Evolutionary conservation across 2,888 invertebrate genomes (phyloP), one percentile per base, ranked within the genome.

Genomic region (Zeuzera pyrina): DNA sequence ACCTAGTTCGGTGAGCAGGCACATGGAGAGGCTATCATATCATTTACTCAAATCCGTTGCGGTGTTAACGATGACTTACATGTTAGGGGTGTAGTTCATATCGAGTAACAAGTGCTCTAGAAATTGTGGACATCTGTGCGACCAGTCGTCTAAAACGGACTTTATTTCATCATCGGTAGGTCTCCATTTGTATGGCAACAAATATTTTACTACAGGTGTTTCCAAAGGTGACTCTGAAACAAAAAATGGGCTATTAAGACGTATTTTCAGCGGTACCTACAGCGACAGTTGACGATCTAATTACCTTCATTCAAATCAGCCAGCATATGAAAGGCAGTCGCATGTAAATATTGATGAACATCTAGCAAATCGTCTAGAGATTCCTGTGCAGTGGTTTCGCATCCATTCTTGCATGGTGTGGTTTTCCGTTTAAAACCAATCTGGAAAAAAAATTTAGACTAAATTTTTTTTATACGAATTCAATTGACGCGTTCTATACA

Each of bases 11-110:
- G n/a, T n/a, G n/a, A n/a, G n/a, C n/a, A n/a, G n/a, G n/a, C n/a
- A n/a, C n/a, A n/a, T n/a, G n/a, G n/a, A n/a, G n/a, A n/a, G n/a
- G n/a, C n/a, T n/a, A n/a, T n/a, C n/a, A n/a, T n/a, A n/a, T n/a
- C n/a, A n/a, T n/a, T n/a, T n/a, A n/a, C n/a, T n/a, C n/a, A n/a
- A n/a, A n/a, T n/a, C n/a, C n/a, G n/a, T n/a, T n/a, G n/a, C n/a
- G n/a, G n/a, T n/a, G n/a, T n/a, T n/a, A n/a, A n/a, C n/a, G n/a
- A n/a, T n/a, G 8, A 33, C 71, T 62, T 33, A 83, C 83, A 41
- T 44, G 24, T 69, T 57, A n/a, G 76, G 74, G 4, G 69, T 70
- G 36, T 59, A 83, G 35, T 78, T 67, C 13, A 81, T 34, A 12
- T 42, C 43, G 29, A 68, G 48, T 35, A 84, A 35, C 31, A 84